Evolutionary conservation across 2,113 vertebrate species (phyloP).

Genomic region (Paracanthobrama guichenoti): DNA sequence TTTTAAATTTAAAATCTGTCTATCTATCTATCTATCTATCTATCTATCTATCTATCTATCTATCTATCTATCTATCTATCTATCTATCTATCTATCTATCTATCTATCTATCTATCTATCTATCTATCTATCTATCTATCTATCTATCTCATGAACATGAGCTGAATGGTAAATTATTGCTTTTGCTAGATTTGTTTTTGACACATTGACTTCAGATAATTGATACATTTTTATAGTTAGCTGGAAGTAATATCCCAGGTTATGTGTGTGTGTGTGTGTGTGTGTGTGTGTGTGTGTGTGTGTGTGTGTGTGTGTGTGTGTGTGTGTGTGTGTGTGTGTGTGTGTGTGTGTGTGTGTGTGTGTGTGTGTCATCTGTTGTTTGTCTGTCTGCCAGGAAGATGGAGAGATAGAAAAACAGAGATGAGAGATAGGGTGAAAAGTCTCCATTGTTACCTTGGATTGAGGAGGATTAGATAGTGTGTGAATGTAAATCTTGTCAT

Average conservation of each 20-base stretch:
- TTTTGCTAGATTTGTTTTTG: neutral
- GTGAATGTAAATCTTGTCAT: constrained; percentile 35
- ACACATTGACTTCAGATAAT: neutral
- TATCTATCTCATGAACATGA: neutral
- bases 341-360: neutral
- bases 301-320: neutral
- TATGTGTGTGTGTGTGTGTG: neutral
- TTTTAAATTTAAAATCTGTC: too few relatives aligned
- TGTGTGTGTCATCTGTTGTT: neutral
- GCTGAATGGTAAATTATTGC: neutral
- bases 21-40: neutral
- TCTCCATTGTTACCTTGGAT: neutral
- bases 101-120: too few relatives aligned
- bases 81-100: too few relatives aligned
- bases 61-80: too few relatives aligned
- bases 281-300: neutral
- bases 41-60: too few relatives aligned
- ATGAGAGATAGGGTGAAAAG: constrained; percentile 15
- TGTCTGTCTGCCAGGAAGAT: neutral
- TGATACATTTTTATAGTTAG: neutral
- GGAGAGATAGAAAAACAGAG: neutral
- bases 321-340: neutral
- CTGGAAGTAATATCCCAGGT: neutral
- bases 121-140: too few relatives aligned
- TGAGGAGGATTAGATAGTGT: constrained; percentile 11